Evolutionary conservation across 2,797 vertebrate species (phyloP).

Genomic region (Pseudomugil tenellus): DNA sequence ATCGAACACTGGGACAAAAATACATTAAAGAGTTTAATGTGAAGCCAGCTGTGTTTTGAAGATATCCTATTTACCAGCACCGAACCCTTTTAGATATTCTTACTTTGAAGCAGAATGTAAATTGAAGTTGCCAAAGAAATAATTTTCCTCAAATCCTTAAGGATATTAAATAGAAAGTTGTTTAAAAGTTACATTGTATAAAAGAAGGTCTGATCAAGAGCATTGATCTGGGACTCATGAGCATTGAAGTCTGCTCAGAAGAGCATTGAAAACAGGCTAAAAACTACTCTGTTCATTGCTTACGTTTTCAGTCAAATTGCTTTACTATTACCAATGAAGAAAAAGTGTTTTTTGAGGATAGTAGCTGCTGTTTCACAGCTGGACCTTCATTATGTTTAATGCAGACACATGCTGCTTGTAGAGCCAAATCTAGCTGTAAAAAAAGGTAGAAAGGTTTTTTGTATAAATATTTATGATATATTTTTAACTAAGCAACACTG

Average conservation of each 20-base stretch:
- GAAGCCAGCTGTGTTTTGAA: background rate
- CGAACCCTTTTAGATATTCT: background rate
- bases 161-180: slow-evolving; percentile 10
- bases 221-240: slow-evolving; percentile 5
- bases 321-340: too few relatives aligned
- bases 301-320: too few relatives aligned
- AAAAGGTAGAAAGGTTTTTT: background rate
- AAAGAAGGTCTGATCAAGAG: slow-evolving; percentile 14
- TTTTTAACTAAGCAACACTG: slow-evolving; percentile 10
- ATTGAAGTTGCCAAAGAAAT: background rate
- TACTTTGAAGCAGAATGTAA: slow-evolving; percentile 15
- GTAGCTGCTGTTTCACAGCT: slow-evolving; percentile 9
- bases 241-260: slow-evolving; percentile 2
- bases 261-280: background rate
- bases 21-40: background rate
- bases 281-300: too few relatives aligned
- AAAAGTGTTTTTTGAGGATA: background rate
- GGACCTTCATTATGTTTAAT: slow-evolving; percentile 32
- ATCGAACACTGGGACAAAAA: slow-evolving; percentile 3
- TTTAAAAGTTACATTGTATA: slow-evolving; percentile 16
- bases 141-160: background rate
- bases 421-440: slow-evolving; percentile 2
- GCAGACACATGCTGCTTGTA: slow-evolving; percentile 3
- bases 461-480: background rate
- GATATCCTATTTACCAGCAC: background rate